phyloP scores from a whole-genome alignment of 23 tunicate species.

The Oikopleura vanhoeffeni region DNA sequence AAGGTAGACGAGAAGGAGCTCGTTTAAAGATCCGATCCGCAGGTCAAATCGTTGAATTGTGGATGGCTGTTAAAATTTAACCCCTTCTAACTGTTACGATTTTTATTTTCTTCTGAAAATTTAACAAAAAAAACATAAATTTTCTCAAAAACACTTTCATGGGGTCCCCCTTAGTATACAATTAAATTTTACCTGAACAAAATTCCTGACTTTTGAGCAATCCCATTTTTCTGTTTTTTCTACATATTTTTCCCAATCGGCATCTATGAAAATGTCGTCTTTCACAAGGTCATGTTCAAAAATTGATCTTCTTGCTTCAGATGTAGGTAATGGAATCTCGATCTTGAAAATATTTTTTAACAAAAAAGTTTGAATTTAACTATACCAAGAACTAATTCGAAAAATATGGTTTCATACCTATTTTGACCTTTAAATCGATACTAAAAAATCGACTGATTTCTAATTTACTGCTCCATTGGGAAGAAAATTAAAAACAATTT shows the following conservation, averaged over 20 bases:
- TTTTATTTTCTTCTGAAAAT: too few relatives aligned
- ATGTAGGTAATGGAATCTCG: background rate
- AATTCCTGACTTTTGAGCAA: background rate
- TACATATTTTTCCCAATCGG: background rate
- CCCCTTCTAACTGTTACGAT: too few relatives aligned
- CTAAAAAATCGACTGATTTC: background rate
- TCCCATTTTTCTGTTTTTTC: slow-evolving; percentile 6
- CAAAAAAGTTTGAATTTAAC: too few relatives aligned
- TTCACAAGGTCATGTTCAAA: background rate
- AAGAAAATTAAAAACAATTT: background rate
- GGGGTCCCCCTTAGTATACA: too few relatives aligned
- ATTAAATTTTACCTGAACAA: slow-evolving; percentile 8
- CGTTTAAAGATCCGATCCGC: too few relatives aligned
- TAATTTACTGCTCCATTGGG: background rate
- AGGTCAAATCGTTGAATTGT: too few relatives aligned
- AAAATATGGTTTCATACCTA: too few relatives aligned
- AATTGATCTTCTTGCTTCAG: background rate
- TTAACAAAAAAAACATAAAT: too few relatives aligned
- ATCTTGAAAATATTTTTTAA: background rate
- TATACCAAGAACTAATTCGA: too few relatives aligned
- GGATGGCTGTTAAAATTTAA: too few relatives aligned
- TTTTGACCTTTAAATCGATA: background rate
- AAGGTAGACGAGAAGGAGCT: too few relatives aligned
- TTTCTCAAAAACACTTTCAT: too few relatives aligned
- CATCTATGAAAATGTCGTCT: background rate